Percentiles rank a stretch among this genome's conserved stretches.
These are phyloP conservation scores for Amazona finschi DNA, from an alignment of 2,797 vertebrate genomes.

Conservation along the genomic window DNA sequence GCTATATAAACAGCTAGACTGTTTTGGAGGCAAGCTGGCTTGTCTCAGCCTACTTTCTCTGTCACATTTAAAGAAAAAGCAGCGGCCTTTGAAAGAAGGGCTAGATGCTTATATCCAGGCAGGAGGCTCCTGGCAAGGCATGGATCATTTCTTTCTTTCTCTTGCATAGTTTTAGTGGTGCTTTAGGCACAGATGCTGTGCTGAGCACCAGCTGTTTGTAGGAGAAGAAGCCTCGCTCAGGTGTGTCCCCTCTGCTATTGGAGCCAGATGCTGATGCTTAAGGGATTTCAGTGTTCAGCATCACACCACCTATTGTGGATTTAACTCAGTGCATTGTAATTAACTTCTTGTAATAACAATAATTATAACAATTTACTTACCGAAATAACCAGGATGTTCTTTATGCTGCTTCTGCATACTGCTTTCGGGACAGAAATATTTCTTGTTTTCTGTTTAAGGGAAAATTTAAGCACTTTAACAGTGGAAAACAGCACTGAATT, in stretches of 20 bases:
- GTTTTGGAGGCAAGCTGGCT: neutral
- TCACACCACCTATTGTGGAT: neutral
- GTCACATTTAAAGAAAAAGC: neutral
- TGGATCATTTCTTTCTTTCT: neutral
- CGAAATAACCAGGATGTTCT: slow-evolving; percentile 44
- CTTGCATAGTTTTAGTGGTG: neutral
- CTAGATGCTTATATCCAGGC: neutral
- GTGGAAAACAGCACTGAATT: neutral
- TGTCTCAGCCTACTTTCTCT: neutral
- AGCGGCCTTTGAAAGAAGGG: neutral
- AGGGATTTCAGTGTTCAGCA: neutral
- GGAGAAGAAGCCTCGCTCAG: neutral
- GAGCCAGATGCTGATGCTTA: neutral
- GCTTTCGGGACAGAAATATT: slow-evolving; percentile 4
- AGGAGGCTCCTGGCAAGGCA: neutral
- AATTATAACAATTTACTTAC: slow-evolving; percentile 55
- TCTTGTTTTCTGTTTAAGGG: neutral
- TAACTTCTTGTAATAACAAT: slow-evolving; percentile 52
- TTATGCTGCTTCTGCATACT: neutral
- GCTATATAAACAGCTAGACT: neutral
- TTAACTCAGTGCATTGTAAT: slow-evolving; percentile 14
- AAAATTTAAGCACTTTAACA: neutral
- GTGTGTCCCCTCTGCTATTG: neutral
- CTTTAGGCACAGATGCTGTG: neutral
- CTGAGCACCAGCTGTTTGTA: neutral